Base-by-base conservation (phyloP, 2,113 vertebrate genomes). In the Puffinus mauretanicus region DNA sequence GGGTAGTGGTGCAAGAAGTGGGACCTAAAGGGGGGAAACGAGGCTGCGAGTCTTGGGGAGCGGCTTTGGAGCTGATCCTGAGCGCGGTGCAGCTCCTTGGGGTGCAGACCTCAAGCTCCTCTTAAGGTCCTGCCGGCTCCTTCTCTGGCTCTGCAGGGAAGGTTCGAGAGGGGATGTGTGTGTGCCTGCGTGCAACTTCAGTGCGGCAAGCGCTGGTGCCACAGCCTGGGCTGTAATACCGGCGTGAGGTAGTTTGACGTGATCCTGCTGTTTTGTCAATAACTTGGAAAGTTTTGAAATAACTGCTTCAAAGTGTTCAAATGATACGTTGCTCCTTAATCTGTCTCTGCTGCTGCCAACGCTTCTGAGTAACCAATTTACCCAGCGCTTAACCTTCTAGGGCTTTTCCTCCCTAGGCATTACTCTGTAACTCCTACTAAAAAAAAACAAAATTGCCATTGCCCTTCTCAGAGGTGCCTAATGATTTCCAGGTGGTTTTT, bases 261-360 rank as follows among this genome's bases (percentile, higher is more conserved):
- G 8, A 34, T 92, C 88, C 90, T 83, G 91, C 93, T 94, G 93
- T 44, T 97, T 76, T 72, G 57, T 91, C 95, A 91, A 36, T 69
- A 72, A 32, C 88, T 55, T 26, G 60, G 86, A 2, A 97, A 96
- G 94, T 90, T 97, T 76, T 61, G 78, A 86, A 95, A 84, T 88
- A 65, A 52, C 32, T 58, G 82, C 83, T 30, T 65, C 93, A 29
- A 76, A 96, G 64, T 32, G 60, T 75, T 84, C 80, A 49, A 66
- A 82, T 94, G 88, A 94, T 87, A 42, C 0, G 2, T 86, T 91
- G 66, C 66, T 89, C 75, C 21, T 14, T 83, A 57, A 30, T 88
- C 79, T 76, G 40, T 40, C 66, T 58, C 25, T 52, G 90, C 83
- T 16, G 46, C 90, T 89, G 94, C 87, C 78, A 65, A 16, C 1